Evolutionary conservation across 2,797 vertebrate species (phyloP).

Genomic region (Tenualosa thibaudeaui): DNA sequence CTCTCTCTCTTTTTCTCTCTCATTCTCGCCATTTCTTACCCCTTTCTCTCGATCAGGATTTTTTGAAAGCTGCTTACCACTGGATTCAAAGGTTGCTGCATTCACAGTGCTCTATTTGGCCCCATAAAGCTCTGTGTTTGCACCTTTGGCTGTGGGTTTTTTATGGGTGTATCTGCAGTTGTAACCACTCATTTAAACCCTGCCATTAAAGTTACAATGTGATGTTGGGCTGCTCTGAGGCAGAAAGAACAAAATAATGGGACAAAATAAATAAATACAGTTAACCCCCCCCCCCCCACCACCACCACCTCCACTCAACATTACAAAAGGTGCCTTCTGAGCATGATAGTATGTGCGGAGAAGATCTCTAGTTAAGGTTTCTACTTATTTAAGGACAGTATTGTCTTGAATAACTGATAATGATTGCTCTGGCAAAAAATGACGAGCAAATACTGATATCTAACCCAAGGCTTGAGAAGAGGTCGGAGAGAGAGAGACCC

Average conservation of each 20-base stretch:
- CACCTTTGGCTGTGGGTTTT: not conserved
- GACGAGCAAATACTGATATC: not conserved
- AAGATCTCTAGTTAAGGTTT: too few species aligned
- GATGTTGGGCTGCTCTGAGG: not conserved
- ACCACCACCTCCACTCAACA: too few species aligned
- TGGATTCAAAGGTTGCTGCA: constrained; percentile 46
- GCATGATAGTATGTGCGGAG: not conserved
- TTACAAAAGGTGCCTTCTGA: not conserved
- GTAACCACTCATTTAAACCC: not conserved
- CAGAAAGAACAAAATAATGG: not conserved
- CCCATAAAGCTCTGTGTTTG: not conserved
- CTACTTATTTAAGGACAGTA: not conserved
- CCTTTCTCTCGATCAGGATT: constrained; percentile 60
- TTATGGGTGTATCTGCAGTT: constrained; percentile 6
- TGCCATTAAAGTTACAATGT: not conserved
- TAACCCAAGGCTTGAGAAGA: not conserved
- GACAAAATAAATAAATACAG: not conserved
- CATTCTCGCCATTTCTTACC: constrained; percentile 47
- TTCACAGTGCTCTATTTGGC: constrained; percentile 50
- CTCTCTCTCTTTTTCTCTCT: not conserved
- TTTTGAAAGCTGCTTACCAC: constrained; percentile 67
- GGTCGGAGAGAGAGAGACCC: not conserved
- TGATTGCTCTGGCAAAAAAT: not conserved
- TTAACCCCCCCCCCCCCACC: too few species aligned
- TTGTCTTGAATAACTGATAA: not conserved